These are phyloP conservation scores for Eledone cirrhosa DNA, from an alignment of 2,888 invertebrate species.

Conservation along the genomic window DNA sequence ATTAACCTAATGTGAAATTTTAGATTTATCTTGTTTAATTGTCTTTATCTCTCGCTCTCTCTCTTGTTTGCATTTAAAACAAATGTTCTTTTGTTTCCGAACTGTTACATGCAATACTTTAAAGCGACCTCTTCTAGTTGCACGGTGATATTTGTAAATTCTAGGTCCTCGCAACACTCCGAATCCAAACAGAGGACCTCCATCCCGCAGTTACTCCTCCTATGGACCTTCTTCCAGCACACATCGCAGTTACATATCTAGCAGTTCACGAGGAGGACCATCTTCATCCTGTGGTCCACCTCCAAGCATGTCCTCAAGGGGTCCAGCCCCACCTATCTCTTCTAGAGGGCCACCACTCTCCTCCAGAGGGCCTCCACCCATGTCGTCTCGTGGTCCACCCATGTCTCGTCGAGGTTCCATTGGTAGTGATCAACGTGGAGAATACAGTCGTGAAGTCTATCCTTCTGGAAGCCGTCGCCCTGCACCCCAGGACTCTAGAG, in stretches of 20 bases:
- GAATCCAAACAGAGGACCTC: constrained; percentile 22
- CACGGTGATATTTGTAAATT: constrained; percentile 20
- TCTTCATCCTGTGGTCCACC: not conserved
- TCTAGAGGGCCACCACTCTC: constrained; percentile 21
- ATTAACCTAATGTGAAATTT: no score
- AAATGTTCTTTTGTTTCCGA: no score
- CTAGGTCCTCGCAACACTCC: constrained; percentile 24
- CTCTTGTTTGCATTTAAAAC: no score
- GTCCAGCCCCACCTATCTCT: not conserved
- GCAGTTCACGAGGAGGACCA: constrained; percentile 26
- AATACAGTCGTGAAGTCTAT: constrained; percentile 39
- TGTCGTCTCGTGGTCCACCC: constrained; percentile 18
- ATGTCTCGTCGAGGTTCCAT: constrained; percentile 16
- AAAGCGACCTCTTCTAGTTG: not conserved
- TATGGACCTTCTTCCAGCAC: constrained; percentile 25
- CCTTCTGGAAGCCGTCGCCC: constrained; percentile 43
- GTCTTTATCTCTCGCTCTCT: no score
- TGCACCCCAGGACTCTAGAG: constrained; percentile 44
- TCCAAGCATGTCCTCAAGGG: constrained; percentile 3
- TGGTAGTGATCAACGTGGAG: constrained; percentile 1
- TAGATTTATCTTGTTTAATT: no score
- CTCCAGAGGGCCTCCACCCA: constrained; percentile 3
- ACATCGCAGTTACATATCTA: constrained; percentile 18
- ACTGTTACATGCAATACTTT: no score
- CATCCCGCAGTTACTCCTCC: constrained; percentile 26